Percentiles rank a stretch among this genome's conserved stretches.
These are phyloP conservation scores for Crotalus helleri DNA, from an alignment of 2,113 vertebrate species.

Conservation along the genomic window DNA sequence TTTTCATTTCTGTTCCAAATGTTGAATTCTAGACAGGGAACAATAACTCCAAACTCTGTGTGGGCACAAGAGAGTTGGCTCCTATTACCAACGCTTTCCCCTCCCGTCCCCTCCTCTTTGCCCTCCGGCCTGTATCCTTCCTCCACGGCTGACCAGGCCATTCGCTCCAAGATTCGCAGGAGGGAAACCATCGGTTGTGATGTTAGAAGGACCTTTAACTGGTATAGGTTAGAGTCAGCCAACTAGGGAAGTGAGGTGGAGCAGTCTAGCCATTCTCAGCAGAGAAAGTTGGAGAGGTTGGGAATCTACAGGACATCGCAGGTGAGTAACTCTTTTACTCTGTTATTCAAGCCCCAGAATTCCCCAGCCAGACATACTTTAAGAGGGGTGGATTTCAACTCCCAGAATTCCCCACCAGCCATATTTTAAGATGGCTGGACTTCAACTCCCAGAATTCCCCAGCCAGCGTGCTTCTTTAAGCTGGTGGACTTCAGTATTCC, in stretches of 20 bases:
- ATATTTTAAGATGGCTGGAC: too few species aligned
- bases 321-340: neutral
- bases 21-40: neutral
- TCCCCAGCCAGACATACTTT: too few species aligned
- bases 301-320: neutral
- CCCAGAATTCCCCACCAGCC: too few species aligned
- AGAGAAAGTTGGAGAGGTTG: neutral
- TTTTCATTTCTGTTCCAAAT: constrained; percentile 35
- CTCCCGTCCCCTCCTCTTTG: constrained; percentile 5
- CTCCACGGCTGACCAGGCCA: neutral
- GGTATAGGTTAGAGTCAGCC: neutral
- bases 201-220: neutral
- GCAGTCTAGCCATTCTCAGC: neutral
- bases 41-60: constrained; percentile 29
- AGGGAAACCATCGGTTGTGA: neutral
- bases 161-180: neutral
- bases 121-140: constrained; percentile 12
- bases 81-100: constrained; percentile 43
- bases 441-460: too few species aligned
- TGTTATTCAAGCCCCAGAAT: too few species aligned
- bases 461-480: neutral
- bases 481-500: neutral
- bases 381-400: too few species aligned
- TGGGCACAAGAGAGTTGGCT: constrained; percentile 25
- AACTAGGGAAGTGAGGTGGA: neutral